Percentiles rank a stretch among this genome's conserved stretches.
These are phyloP conservation scores for Balanococcus diminutus DNA, from an alignment of 2,888 invertebrate genomes.

Conservation along the genomic window DNA sequence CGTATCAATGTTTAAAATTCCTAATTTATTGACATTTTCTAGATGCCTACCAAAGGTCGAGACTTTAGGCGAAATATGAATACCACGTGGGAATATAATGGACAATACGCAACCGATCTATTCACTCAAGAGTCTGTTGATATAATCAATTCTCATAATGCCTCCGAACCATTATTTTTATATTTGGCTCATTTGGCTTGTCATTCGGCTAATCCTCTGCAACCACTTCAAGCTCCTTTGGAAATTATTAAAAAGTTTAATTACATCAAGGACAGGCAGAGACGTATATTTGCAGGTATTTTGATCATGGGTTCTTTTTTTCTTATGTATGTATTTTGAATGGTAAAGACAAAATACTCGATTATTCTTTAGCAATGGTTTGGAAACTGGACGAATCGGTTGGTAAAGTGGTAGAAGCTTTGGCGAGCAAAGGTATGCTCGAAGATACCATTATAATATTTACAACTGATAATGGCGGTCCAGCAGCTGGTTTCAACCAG, in stretches of 20 bases:
- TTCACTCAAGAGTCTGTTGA: constrained; percentile 78
- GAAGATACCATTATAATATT: constrained; percentile 85
- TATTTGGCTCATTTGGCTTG: constrained; percentile 88
- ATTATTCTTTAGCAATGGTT: constrained; percentile 72
- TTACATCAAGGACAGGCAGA: constrained; percentile 71
- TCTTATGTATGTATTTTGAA: background rate
- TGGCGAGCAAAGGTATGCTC: constrained; percentile 72
- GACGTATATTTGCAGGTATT: constrained; percentile 80
- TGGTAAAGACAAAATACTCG: no score
- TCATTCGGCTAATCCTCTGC: constrained; percentile 85
- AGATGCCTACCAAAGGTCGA: background rate
- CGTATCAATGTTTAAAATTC: no score
- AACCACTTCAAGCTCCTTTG: constrained; percentile 81
- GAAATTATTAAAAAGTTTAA: constrained; percentile 70
- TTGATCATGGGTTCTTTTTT: background rate
- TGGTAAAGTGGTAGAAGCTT: constrained; percentile 75
- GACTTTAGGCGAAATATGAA: constrained; percentile 65
- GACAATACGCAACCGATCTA: constrained; percentile 83
- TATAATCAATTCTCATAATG: constrained; percentile 74
- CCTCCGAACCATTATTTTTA: constrained; percentile 76
- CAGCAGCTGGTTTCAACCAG: constrained; percentile 80
- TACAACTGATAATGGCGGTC: constrained; percentile 90
- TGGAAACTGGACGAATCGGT: constrained; percentile 88
- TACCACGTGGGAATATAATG: constrained; percentile 76
- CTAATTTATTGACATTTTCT: background rate